Evolutionary conservation across 2,888 invertebrate species (phyloP), one percentile per base, ranked within the genome.

Genomic region (Monopis laevigella): DNA sequence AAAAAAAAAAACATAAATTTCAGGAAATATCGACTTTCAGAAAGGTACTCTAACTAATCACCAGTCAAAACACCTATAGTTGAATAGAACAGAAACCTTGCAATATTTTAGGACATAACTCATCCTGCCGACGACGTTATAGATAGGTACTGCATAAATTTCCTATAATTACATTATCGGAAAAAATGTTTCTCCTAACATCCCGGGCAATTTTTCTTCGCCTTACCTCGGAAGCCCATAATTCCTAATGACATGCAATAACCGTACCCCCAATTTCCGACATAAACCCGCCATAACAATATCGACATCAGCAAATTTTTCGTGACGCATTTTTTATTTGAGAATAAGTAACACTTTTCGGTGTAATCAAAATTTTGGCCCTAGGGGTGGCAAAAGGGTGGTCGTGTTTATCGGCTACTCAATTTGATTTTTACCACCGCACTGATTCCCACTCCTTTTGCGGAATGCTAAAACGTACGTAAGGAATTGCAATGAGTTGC

Each of bases 171-270:
- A 78, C 66, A 75, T 78, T 78, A 80, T 75, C 71, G 68, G 61
- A 56, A 58, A 62, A 68, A 65, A 62, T 52, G 59, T 57, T 53
- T 52, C 58, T 60, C 59, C 59, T 69, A 65, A 67, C 62, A 60
- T n/a, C 64, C 55, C 56, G 58, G 51, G 58, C 60, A 65, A 62
- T 75, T 75, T 69, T 62, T 64, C 65, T 65, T 65, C 62, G 47
- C 48, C 54, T 40, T 62, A 65, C 72, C 70, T 67, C 66, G 59
- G 64, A 68, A 77, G 77, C 77, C 75, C 80, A 78, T 80, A 80
- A 80, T 78, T 80, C 77, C 80, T 80, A 80, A 80, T 80, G 80
- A 80, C 78, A 78, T 80, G 78, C 78, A 80, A 80, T 80, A 80
- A 80, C 70, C 72, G 77, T 77, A 74, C 78, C 80, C 77, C 77